Evolutionary conservation across 2,888 invertebrate genomes (phyloP), one percentile per base, ranked within the genome.

Genomic region (Pachymerium ferrugineum): DNA sequence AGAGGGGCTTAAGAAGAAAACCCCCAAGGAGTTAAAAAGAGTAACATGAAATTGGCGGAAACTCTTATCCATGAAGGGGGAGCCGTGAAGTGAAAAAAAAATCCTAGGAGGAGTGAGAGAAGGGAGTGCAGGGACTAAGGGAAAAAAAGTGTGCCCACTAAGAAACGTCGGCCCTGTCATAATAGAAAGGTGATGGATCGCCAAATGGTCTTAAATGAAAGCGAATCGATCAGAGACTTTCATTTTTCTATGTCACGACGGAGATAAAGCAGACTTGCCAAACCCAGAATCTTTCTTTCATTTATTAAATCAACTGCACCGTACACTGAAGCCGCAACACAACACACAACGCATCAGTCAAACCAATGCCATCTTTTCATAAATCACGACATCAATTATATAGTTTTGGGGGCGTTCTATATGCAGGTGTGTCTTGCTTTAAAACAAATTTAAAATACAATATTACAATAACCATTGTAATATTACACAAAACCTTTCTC

Each of bases 181-280:
- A 73, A 73, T 73, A 67, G 73, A 67, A 54, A 29, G 47, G 73
- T 62, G 73, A 73, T 73, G 73, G 73, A 73, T 73, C 31, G 73
- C 54, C 22, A 73, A 73, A 73, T 73, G 73, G 73, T 73, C 54
- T 73, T 73, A 62, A 73, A 73, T 73, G 73, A 73, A 73, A 67
- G 73, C 14, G 73, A 73, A 73, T 73, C 73, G 73, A 73, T 73
- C 73, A 67, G 73, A 30, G 25, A 67, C n/a, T 73, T 73, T 67
- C 54, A 62, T 73, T 73, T 73, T 73, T 67, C 73, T 73, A 47
- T 73, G 73, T 73, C 73, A 73, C 29, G 31, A 67, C 22, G 73
- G n/a, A 73, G 73, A 73, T 73, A 73, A 73, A 73, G 73, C 62
- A 67, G 73, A 30, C 54, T 73, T 67, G 73, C 73, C 73, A 67